These are phyloP conservation scores for Pseudomyrmex dendroicus DNA, from an alignment of 1,140 invertebrate genomes.

Conservation along the genomic window DNA sequence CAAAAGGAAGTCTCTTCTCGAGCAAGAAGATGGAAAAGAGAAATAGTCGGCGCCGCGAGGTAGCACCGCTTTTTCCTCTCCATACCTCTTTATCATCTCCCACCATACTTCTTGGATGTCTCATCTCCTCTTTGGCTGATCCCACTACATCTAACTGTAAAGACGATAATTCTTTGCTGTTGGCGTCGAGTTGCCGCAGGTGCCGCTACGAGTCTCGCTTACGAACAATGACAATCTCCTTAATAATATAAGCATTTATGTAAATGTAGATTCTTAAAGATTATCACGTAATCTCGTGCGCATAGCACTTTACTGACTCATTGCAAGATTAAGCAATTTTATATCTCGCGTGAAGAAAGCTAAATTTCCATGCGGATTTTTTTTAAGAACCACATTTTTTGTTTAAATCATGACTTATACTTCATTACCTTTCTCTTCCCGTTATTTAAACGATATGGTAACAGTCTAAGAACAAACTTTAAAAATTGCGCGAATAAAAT, in stretches of 20 bases:
- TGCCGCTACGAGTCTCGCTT: constrained; percentile 3
- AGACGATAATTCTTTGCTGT: constrained; percentile 21
- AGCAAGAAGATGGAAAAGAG: constrained; percentile 38
- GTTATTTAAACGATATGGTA: not conserved
- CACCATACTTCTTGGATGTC: not conserved
- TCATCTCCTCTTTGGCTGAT: constrained; percentile 11
- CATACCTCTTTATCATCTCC: constrained; percentile 35
- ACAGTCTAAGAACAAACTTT: not conserved
- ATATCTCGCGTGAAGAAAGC: not conserved
- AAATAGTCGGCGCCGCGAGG: constrained; percentile 27
- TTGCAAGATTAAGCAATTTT: constrained; percentile 6
- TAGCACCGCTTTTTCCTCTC: constrained; percentile 47
- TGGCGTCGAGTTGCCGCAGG: constrained; percentile 9
- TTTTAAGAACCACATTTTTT: not conserved
- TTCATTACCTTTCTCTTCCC: constrained; percentile 15
- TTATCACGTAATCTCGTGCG: not conserved
- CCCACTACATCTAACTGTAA: constrained; percentile 56
- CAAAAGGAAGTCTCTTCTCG: constrained; percentile 42
- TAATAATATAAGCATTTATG: not conserved
- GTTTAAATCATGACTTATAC: not conserved
- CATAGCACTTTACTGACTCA: constrained; percentile 24
- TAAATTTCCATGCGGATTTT: constrained; percentile 4
- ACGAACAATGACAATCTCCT: no score
- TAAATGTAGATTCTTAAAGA: constrained; percentile 4
- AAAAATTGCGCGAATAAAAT: no score